A percentile compares a stretch with the other conserved stretches of the same genome.
Conservation (phyloP, 1,140 invertebrate genomes). For the Glossosoma conforme region DNA sequence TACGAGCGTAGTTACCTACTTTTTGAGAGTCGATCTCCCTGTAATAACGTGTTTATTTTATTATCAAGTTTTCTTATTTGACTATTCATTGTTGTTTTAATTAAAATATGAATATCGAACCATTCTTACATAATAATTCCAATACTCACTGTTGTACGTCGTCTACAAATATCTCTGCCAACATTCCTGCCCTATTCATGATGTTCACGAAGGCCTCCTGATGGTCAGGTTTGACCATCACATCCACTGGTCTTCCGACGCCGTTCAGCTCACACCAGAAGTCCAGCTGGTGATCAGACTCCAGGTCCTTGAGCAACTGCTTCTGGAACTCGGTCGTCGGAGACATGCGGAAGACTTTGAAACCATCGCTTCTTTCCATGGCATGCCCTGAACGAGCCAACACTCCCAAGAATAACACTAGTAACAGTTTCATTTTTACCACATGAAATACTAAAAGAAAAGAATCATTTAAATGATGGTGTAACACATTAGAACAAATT, state of each 20-base stretch:
- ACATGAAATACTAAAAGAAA: too few species aligned
- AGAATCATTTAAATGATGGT: too few species aligned
- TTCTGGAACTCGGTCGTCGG: constrained; percentile 35
- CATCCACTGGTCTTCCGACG: constrained; percentile 8
- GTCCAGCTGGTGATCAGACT: constrained; percentile 14
- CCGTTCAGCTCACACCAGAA: constrained; percentile 17
- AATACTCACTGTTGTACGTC: neutral
- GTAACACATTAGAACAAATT: too few species aligned
- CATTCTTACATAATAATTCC: too few species aligned
- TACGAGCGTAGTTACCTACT: neutral
- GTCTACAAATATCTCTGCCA: neutral
- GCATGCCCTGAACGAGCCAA: too few species aligned
- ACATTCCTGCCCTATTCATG: constrained; percentile 9
- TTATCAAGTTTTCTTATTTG: too few species aligned
- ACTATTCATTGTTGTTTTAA: constrained; percentile 14
- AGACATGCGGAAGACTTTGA: constrained; percentile 40
- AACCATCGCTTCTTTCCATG: constrained; percentile 32
- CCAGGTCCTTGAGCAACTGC: constrained; percentile 31
- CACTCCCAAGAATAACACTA: too few species aligned
- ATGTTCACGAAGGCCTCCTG: constrained; percentile 14
- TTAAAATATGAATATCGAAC: constrained; percentile 7
- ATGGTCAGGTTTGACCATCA: constrained; percentile 26
- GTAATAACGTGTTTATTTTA: too few species aligned
- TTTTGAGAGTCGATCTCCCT: neutral
- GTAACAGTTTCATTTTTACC: too few species aligned